These are phyloP conservation scores for Parotia lawesii DNA, from an alignment of 2,113 vertebrate species.

Conservation along the genomic window DNA sequence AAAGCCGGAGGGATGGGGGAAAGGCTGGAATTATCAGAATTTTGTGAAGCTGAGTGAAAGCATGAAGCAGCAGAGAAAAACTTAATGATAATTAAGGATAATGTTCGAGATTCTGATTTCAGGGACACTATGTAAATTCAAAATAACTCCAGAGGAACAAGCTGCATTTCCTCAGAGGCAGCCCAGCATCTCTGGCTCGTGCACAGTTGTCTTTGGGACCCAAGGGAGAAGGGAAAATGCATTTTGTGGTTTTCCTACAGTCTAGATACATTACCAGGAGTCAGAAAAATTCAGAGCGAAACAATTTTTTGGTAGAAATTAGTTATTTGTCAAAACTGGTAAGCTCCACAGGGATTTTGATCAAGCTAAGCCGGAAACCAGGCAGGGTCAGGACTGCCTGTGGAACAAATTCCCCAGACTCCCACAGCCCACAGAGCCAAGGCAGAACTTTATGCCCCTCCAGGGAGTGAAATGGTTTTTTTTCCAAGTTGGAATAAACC, in stretches of 20 bases:
- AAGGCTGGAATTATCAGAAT: constrained; percentile 14
- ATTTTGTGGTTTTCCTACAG: not conserved
- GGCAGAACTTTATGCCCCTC: not conserved
- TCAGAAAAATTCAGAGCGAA: not conserved
- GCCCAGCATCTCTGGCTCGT: not conserved
- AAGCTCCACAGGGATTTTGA: not conserved
- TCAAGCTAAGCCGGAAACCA: not conserved
- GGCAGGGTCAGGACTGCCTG: not conserved
- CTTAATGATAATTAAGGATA: constrained; percentile 13
- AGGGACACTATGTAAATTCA: not conserved
- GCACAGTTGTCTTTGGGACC: not conserved
- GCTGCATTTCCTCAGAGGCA: not conserved
- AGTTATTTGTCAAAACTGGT: not conserved
- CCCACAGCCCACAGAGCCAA: not conserved
- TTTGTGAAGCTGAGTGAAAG: not conserved
- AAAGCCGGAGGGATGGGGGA: not conserved
- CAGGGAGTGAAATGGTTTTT: not conserved
- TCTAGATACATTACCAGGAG: not conserved
- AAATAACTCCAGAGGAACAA: not conserved
- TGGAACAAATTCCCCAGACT: not conserved
- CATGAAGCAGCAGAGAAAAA: constrained; percentile 5
- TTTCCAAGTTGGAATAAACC: not conserved
- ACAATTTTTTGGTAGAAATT: not conserved
- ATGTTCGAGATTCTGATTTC: not conserved
- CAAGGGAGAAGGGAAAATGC: not conserved